A percentile compares a stretch with the other conserved stretches of the same genome.
Conservation (phyloP, 2,113 vertebrate species). For the Mus pahari region DNA sequence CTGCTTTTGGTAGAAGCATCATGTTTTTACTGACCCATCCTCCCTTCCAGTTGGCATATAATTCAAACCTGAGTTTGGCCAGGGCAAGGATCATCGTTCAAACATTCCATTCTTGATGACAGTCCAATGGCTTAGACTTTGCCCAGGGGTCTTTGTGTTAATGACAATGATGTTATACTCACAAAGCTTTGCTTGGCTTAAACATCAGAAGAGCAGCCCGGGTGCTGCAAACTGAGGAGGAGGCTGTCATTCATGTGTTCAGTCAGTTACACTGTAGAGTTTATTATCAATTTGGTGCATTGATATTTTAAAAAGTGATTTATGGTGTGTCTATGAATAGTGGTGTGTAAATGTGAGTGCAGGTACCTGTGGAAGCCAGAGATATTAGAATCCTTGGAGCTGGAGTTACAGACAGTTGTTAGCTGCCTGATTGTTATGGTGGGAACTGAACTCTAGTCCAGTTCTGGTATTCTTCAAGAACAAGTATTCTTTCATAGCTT, state of each 20-base stretch:
- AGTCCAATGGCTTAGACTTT: constrained; percentile 78
- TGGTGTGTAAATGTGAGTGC: background rate
- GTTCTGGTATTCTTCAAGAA: background rate
- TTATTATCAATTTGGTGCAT: constrained; percentile 5
- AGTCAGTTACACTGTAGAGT: background rate
- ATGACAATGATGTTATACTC: constrained; percentile 40
- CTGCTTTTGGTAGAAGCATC: constrained; percentile 36
- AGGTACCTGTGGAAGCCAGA: background rate
- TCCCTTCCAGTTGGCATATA: constrained; percentile 65
- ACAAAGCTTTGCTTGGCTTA: constrained; percentile 61
- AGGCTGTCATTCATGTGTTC: constrained; percentile 32
- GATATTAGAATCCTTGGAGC: background rate
- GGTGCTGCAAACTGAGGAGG: constrained; percentile 34
- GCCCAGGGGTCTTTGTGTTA: constrained; percentile 69
- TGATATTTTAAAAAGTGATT: background rate
- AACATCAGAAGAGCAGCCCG: background rate
- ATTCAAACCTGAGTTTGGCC: constrained; percentile 76
- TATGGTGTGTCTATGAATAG: background rate
- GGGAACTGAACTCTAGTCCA: too few relatives aligned
- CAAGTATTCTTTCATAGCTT: background rate
- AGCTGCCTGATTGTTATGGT: background rate
- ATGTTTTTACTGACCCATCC: constrained; percentile 30
- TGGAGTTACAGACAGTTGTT: background rate
- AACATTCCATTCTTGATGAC: constrained; percentile 84
- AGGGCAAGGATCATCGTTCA: constrained; percentile 76